These are phyloP conservation scores for Trachelus stipa DNA, from an alignment of 2,888 invertebrate species.

Conservation along the genomic window DNA sequence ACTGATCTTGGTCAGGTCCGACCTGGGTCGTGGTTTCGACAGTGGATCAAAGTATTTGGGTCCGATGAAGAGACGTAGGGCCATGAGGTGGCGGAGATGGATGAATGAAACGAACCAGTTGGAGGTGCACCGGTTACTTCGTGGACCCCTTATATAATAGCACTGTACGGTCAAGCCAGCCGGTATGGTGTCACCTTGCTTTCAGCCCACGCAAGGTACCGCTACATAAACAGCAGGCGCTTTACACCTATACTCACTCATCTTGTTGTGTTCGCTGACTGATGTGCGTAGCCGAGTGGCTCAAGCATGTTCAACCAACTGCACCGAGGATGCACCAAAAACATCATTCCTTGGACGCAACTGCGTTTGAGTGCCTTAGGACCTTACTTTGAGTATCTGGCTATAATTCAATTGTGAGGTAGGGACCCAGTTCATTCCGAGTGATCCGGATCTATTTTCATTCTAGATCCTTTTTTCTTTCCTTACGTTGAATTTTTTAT, in stretches of 20 bases:
- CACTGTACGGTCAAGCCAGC: constrained; percentile 20
- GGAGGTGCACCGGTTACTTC: neutral
- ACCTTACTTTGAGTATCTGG: neutral
- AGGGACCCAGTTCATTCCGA: neutral
- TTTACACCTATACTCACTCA: neutral
- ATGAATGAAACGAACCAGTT: neutral
- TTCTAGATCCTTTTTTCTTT: neutral
- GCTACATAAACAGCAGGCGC: constrained; percentile 48
- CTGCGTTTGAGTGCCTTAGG: neutral
- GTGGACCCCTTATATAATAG: neutral
- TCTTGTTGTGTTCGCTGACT: neutral
- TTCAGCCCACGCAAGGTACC: constrained; percentile 57
- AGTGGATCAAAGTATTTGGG: neutral
- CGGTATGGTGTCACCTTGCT: constrained; percentile 55
- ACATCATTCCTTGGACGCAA: neutral
- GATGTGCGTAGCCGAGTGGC: neutral
- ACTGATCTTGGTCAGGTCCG: neutral
- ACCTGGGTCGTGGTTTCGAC: neutral
- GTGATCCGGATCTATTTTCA: neutral
- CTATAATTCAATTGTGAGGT: neutral
- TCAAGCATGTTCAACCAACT: neutral
- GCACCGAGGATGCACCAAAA: neutral
- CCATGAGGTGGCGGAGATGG: neutral
- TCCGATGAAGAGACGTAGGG: neutral
- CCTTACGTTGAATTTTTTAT: neutral